Conservation (phyloP, 1,140 invertebrate genomes). For the Bombus vancouverensis region DNA sequence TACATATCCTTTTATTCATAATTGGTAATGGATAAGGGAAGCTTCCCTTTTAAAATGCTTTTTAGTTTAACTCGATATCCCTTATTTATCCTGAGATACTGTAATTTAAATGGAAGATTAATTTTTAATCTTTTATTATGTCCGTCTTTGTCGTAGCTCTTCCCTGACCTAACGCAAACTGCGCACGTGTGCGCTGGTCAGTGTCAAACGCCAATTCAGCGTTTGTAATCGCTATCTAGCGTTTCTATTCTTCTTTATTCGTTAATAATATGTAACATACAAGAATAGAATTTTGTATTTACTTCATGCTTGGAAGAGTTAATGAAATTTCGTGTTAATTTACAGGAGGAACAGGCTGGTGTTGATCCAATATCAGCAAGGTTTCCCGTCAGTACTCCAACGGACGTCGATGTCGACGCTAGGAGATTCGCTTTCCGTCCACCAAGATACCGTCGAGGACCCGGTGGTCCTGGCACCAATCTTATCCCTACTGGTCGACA, state of each 20-base stretch:
- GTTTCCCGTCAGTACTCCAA: constrained; percentile 79
- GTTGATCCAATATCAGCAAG: constrained; percentile 85
- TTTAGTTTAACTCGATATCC: neutral
- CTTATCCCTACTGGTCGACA: constrained; percentile 77
- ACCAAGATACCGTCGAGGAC: constrained; percentile 80
- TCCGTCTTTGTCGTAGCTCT: neutral
- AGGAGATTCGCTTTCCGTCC: constrained; percentile 83
- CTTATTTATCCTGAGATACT: neutral
- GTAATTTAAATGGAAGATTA: neutral
- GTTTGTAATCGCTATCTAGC: no score
- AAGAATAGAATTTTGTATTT: no score
- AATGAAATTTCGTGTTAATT: neutral
- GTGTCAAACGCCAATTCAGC: neutral
- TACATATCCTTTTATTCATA: neutral
- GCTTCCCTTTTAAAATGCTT: neutral
- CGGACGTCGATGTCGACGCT: constrained; percentile 82
- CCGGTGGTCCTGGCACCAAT: constrained; percentile 73
- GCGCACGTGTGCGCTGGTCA: neutral
- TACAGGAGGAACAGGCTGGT: constrained; percentile 87
- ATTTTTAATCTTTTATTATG: neutral
- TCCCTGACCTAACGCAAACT: no score
- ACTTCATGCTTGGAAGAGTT: no score
- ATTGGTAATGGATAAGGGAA: neutral
- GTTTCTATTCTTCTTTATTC: neutral
- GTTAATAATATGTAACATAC: neutral